phyloP scores from a whole-genome alignment of 2,113 vertebrate species.

The Apodemus sylvaticus region DNA sequence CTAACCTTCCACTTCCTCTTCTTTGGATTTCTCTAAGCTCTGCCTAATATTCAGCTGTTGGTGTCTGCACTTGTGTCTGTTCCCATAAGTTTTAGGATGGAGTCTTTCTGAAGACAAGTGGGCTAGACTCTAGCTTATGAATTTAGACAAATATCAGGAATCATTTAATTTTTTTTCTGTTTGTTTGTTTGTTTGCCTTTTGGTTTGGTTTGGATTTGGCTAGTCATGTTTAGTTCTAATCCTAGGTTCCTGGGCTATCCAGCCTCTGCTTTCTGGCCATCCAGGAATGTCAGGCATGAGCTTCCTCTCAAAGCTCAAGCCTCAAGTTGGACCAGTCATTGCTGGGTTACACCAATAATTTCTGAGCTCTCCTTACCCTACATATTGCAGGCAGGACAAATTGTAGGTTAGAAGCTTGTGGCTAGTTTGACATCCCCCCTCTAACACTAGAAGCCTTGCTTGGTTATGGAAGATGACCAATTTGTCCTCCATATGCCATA shows the following conservation, averaged over 20 bases:
- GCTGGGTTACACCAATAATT: too few relatives aligned
- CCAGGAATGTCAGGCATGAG: not conserved
- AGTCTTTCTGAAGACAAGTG: not conserved
- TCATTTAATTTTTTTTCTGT: too few relatives aligned
- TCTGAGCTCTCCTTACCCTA: not conserved
- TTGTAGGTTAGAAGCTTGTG: not conserved
- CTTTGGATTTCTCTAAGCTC: not conserved
- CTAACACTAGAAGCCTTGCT: not conserved
- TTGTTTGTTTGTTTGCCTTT: too few relatives aligned
- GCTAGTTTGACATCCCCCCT: not conserved
- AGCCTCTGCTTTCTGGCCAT: not conserved
- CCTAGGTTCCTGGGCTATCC: not conserved
- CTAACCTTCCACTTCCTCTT: not conserved
- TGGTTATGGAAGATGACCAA: not conserved
- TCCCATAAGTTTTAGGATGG: not conserved
- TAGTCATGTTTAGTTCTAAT: not conserved
- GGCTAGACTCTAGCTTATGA: not conserved
- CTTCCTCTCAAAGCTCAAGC: not conserved
- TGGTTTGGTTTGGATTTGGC: not conserved
- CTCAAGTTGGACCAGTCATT: not conserved
- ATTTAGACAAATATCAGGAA: too few relatives aligned
- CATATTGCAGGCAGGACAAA: not conserved
- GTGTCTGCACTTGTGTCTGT: not conserved
- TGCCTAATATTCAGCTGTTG: not conserved
- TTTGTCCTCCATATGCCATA: not conserved